Evolutionary conservation across 2,888 invertebrate species (phyloP).

Genomic region (Cerastoderma edule): DNA sequence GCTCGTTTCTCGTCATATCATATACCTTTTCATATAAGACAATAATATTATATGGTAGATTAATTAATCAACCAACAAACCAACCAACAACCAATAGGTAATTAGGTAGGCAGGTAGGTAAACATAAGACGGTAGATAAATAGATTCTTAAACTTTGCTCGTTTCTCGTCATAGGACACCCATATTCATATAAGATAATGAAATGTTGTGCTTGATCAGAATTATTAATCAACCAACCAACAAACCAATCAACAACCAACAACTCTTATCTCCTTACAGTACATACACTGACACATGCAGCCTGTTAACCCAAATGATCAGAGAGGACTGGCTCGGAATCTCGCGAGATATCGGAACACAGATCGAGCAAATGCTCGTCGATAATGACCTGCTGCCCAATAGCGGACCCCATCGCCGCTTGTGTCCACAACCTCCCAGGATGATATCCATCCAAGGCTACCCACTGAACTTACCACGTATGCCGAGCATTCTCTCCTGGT

Average conservation of each 20-base stretch:
- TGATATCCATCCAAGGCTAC: slow-evolving; percentile 52
- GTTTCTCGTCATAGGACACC: not conserved
- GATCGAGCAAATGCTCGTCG: slow-evolving; percentile 49
- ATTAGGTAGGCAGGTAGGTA: too few species aligned
- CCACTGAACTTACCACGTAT: slow-evolving; percentile 59
- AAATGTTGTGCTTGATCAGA: not conserved
- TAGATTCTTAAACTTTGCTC: too few species aligned
- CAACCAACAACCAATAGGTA: too few species aligned
- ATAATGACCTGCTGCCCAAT: slow-evolving; percentile 37
- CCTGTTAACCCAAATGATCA: slow-evolving; percentile 64
- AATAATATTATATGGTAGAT: too few species aligned
- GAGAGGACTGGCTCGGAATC: slow-evolving; percentile 68
- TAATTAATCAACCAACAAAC: too few species aligned
- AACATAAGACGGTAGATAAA: not conserved
- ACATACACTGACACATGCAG: slow-evolving; percentile 65
- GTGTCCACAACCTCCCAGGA: slow-evolving; percentile 57
- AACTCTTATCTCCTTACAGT: slow-evolving; percentile 48
- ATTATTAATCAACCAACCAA: not conserved
- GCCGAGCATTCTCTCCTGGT: slow-evolving; percentile 61
- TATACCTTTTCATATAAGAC: too few species aligned
- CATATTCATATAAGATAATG: not conserved
- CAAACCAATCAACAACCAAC: too few species aligned
- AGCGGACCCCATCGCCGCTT: too few species aligned
- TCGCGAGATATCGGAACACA: slow-evolving; percentile 54
- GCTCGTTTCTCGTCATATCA: too few species aligned